Evolutionary conservation across 2,113 vertebrate species (phyloP), one percentile per base, ranked within the genome.

Genomic region (Ctenomys sociabilis): DNA sequence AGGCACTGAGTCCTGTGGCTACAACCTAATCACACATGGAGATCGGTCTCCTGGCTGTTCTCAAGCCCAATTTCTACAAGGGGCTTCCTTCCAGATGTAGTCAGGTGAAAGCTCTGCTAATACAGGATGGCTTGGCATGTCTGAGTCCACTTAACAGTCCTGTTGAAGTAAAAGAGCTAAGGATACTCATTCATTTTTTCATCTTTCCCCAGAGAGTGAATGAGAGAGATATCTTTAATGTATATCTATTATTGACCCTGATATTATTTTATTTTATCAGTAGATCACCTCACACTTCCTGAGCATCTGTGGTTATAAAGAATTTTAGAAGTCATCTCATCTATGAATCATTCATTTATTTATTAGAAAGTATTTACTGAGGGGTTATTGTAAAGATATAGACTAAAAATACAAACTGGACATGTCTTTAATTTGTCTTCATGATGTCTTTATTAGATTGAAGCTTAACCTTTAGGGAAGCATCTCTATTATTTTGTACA

Each of bases 311-410:
- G 52, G 85, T 11, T 88, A 73, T 37, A 91, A 83, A 52, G 0
- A 0, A 72, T 86, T 81, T 92, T 80, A 94, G 3, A 85, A 92
- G 49, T 84, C 49, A 75, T 22, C 37, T 78, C 30, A 14, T 35
- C 40, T 54, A 57, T 24, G 6, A 91, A 61, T 85, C 10, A 35
- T 40, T 96, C 30, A 75, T 64, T 49, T 63, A 91, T 95, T 85
- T 40, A 49, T 81, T 77, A 80, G 40, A 16, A 75, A 91, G 68
- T 80, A 49, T 80, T 97, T 73, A 81, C 40, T 91, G 66, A 96
- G 26, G 77, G 35, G 5, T 57, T 81, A 21, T 37, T 77, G 70
- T 52, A 72, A 84, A 8, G 17, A 61, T 54, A 1, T 22, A 59
- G 9, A 37, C 28, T 49, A 30, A 81, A 94, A 43, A 68, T n/a